Evolutionary conservation across 1,140 invertebrate genomes (phyloP), one percentile per base, ranked within the genome.

Genomic region (Sminthurides bifidus): DNA sequence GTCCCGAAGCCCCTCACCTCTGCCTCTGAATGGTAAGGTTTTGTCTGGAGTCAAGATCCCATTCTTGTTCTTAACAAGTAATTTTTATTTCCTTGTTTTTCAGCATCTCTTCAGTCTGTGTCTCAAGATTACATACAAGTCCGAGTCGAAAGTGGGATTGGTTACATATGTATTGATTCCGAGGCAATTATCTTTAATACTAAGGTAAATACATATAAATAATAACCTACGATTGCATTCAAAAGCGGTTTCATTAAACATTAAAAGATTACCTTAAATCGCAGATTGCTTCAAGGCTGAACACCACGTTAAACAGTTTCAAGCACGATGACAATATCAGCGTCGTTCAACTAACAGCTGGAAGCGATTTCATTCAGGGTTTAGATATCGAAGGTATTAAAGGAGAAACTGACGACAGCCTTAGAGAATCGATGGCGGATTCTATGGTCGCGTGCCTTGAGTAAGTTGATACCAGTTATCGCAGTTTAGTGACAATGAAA

Each of bases 371-470:
- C 24, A 48, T 48, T 30, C 44, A 48, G 44, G 44, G 44, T 26
- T 21, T 48, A 8, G 44, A 48, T 30, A 27, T 48, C 8, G 10
- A 24, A 10, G 44, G 3, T 48, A 30, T 48, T 30, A 5, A 21
- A 12, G 8, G 6, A 8, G 46, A 49, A 26, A 33, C 4, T 3
- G 46, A 49, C 30, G 5, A 49, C 21, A 17, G 46, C 8, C 31
- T 49, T 3, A 23, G 46, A 17, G 46, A 49, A 21, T 31, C 27
- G 6, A 49, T 49, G 46, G 46, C 46, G 3, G 46, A 49, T 49
- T 49, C 46, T n/a, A 49, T 49, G 46, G 23, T 49, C 15, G 46
- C 46, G 6, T 49, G 46, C 24, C 46, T 49, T 33, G 46, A 49
- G 44, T 48, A 27, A 26, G 44, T 48, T 35, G 8, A 35, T 35